phyloP scores from a whole-genome alignment of 2,888 invertebrate species.

The Agrotis puta region DNA sequence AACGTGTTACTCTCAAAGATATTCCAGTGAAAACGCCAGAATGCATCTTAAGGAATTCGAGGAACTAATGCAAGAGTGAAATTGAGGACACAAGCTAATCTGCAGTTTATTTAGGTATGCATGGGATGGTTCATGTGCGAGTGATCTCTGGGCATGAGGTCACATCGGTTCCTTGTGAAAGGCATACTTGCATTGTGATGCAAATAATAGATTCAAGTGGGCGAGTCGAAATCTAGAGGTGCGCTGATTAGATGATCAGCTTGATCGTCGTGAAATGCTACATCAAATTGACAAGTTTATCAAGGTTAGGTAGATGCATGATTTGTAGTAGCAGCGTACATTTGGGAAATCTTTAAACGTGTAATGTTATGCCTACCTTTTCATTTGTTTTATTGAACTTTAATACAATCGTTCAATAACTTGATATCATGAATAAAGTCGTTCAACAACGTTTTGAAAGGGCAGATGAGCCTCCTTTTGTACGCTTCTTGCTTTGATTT shows the following conservation, averaged over 20 bases:
- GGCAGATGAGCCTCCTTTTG: not conserved
- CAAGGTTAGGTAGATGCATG: no score
- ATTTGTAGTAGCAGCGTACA: no score
- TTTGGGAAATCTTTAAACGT: no score
- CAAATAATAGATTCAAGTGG: slow-evolving; percentile 36
- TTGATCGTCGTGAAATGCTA: not conserved
- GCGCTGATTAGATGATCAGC: slow-evolving; percentile 1
- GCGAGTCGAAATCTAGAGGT: slow-evolving; percentile 22
- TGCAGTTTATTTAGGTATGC: slow-evolving; percentile 28
- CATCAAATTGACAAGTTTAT: not conserved
- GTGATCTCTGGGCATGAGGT: slow-evolving; percentile 55
- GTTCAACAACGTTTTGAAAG: not conserved
- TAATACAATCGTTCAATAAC: not conserved
- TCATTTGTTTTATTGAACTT: not conserved
- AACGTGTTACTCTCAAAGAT: no score
- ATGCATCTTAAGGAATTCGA: not conserved
- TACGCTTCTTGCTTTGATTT: slow-evolving; percentile 1
- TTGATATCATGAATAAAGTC: not conserved
- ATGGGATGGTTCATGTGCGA: slow-evolving; percentile 36
- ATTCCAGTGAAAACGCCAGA: no score
- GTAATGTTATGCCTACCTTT: no score
- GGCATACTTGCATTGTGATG: slow-evolving; percentile 53
- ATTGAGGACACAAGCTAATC: slow-evolving; percentile 31
- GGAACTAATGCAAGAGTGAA: slow-evolving; percentile 23
- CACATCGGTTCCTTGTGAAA: slow-evolving; percentile 57